These are phyloP conservation scores for Periparus ater DNA, from an alignment of 2,797 vertebrate genomes.

Conservation along the genomic window DNA sequence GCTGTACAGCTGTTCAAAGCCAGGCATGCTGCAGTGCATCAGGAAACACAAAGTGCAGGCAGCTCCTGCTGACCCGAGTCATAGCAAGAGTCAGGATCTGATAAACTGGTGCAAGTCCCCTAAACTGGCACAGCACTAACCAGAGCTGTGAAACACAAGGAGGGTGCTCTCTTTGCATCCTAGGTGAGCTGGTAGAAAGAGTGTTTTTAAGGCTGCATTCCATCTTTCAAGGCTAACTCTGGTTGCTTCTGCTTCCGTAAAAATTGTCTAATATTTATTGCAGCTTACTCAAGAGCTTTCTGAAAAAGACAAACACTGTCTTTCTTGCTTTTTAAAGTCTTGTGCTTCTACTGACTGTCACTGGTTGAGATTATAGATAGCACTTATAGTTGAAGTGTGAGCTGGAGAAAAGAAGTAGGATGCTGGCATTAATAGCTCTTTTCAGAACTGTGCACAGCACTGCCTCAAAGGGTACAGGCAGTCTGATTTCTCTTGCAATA, in stretches of 20 bases:
- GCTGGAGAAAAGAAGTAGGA: not conserved
- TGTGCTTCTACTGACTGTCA: not conserved
- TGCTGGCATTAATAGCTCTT: not conserved
- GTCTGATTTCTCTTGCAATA: not conserved
- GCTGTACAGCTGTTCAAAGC: constrained; percentile 18
- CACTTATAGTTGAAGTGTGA: not conserved
- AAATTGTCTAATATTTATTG: not conserved
- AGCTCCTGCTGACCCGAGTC: not conserved
- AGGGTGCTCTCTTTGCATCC: not conserved
- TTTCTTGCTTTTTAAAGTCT: not conserved
- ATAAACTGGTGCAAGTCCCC: not conserved
- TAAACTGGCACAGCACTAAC: not conserved
- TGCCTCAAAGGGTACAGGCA: not conserved
- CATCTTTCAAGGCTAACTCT: not conserved
- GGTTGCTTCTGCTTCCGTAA: not conserved
- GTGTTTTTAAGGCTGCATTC: not conserved
- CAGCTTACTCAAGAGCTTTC: not conserved
- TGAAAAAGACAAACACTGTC: not conserved
- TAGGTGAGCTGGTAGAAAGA: not conserved
- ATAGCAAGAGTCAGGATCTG: not conserved
- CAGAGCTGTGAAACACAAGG: not conserved
- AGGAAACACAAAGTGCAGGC: not conserved
- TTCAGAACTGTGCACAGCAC: not conserved
- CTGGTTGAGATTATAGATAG: not conserved
- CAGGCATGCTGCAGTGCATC: constrained; percentile 31